Conservation (phyloP, 1,140 invertebrate genomes). For the Anastatus disparis region DNA sequence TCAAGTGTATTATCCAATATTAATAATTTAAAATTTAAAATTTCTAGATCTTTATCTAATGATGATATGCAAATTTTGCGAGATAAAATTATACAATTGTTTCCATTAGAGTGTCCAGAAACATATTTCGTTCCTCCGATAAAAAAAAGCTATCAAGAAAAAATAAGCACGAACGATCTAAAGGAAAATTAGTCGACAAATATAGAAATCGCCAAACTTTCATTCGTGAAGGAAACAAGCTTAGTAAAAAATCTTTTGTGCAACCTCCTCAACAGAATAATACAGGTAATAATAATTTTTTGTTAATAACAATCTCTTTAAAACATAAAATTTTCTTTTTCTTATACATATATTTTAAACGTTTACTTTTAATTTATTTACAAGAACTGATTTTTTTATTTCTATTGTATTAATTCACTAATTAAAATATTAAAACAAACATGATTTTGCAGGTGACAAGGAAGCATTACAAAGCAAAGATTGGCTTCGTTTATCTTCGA, state of each 20-base stretch:
- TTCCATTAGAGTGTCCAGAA: neutral
- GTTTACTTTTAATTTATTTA: too few relatives aligned
- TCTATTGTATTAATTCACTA: too few relatives aligned
- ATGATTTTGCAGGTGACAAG: neutral
- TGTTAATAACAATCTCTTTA: too few relatives aligned
- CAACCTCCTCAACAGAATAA: too few relatives aligned
- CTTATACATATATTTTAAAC: too few relatives aligned
- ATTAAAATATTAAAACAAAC: too few relatives aligned
- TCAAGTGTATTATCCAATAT: too few relatives aligned
- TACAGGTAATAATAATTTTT: too few relatives aligned
- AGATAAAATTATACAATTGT: neutral
- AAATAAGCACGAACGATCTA: neutral
- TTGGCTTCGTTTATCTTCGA: neutral
- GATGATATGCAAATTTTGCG: neutral
- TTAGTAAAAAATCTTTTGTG: too few relatives aligned
- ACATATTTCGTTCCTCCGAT: neutral
- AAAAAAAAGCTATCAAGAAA: neutral
- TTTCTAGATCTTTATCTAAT: neutral
- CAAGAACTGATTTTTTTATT: too few relatives aligned
- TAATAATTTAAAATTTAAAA: too few relatives aligned
- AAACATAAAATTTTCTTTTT: too few relatives aligned
- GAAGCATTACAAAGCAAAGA: neutral
- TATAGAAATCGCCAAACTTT: neutral
- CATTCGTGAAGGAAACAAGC: neutral
- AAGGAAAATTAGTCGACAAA: constrained; percentile 4